Conservation (phyloP, 2,797 vertebrate species). For the Coccyzus lansbergi region DNA sequence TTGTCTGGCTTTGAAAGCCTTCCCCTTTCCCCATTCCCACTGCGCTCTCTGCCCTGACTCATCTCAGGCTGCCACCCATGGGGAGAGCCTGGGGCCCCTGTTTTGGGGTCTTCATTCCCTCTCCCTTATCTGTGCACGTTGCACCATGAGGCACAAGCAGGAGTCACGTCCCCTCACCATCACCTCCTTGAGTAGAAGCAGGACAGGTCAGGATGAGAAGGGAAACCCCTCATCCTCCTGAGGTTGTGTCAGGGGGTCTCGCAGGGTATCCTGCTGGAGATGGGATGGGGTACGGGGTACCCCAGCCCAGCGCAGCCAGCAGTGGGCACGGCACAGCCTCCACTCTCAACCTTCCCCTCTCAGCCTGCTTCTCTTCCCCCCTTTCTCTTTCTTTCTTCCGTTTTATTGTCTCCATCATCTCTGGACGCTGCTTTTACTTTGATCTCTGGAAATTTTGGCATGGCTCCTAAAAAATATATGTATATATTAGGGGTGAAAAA, state of each 20-base stretch:
- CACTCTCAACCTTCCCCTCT: not conserved
- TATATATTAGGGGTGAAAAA: not conserved
- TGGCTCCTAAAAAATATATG: constrained; percentile 24
- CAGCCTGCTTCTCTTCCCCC: not conserved
- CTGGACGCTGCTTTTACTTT: constrained; percentile 64
- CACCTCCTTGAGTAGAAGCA: not conserved
- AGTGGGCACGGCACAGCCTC: constrained; percentile 35
- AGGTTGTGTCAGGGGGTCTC: rapidly evolving
- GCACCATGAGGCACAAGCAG: not conserved
- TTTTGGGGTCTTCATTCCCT: not conserved
- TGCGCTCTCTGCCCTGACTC: not conserved
- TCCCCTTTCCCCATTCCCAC: rapidly evolving
- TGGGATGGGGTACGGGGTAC: rapidly evolving
- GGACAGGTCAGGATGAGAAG: not conserved
- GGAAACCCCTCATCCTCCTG: rapidly evolving
- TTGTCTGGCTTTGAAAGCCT: not conserved
- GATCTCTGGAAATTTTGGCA: constrained; percentile 71
- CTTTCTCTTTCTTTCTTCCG: not conserved
- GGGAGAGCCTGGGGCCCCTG: not conserved
- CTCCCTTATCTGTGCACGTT: not conserved
- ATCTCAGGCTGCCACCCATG: rapidly evolving
- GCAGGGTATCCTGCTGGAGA: not conserved
- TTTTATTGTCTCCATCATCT: constrained; percentile 65
- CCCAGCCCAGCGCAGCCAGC: not conserved
- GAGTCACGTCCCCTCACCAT: rapidly evolving